Evolutionary conservation across 2,113 vertebrate species (phyloP), one percentile per base, ranked within the genome.

Genomic region (Mastomys coucha): DNA sequence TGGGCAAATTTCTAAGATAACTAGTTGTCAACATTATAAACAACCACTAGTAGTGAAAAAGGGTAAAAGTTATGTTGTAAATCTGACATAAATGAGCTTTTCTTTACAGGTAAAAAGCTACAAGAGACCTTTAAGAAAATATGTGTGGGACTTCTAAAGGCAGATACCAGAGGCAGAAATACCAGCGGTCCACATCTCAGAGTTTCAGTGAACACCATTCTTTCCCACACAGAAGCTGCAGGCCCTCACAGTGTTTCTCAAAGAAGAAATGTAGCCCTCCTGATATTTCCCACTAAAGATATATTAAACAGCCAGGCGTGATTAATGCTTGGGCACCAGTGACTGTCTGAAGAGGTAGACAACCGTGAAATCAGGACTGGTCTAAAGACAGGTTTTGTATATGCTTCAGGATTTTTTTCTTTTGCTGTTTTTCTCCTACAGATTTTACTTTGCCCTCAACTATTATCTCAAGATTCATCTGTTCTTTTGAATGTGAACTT

Each of bases 31-130:
- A 17, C 17, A 45, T 76, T 92, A 67, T 86, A 76, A 95, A 95
- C 58, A 92, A 85, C 51, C 24, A 45, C 53, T 82, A 85, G 36
- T 70, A 84, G 60, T 13, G 31, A 53, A 24, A 9, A 75, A 89
- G 95, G 49, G 7, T 49, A 76, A 81, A 17, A 91, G 12, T 8
- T 67, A 12, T 58, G 33, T 45, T 73, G 3, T 72, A 81, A 94
- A 90, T 77, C 42, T 70, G 16, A 70, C 36, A 56, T 82, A 69
- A 67, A 10, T 88, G 22, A 45, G 51, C 60, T 42, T 96, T 96
- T 70, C 88, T 95, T 93, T 65, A 85, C 1, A 31, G 12, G 39
- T 70, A 78, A 53, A 95, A 93, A 88, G 42, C 69, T 58, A 10
- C 13, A 75, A 80, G 94, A 65, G 13, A 13, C 13, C 78, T 19